phyloP scores from a whole-genome alignment of 2,797 vertebrate species.

The Hyperoplus immaculatus region DNA sequence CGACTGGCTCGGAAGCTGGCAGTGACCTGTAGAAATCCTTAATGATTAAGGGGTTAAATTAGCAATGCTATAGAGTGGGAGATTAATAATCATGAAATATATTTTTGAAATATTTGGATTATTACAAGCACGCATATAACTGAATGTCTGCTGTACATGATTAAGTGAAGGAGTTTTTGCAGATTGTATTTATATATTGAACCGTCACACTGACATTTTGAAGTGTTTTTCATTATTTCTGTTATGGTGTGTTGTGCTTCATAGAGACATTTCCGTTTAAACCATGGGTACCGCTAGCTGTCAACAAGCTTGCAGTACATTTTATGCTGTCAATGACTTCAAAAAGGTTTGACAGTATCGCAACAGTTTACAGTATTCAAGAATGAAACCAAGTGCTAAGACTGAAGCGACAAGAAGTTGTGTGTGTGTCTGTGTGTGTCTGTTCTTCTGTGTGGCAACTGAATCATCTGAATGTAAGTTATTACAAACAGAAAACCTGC shows the following conservation, averaged over 20 bases:
- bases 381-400: conserved; percentile 30
- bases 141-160: conserved; percentile 26
- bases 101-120: conserved; percentile 43
- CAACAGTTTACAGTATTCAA: conserved; percentile 53
- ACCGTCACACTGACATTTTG: conserved; percentile 17
- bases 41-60: conserved; percentile 47
- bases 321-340: conserved; percentile 16
- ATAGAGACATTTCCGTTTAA: conserved; percentile 34
- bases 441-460: conserved; percentile 72
- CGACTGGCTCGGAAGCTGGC: conserved; percentile 37
- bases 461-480: conserved; percentile 90
- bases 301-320: not conserved
- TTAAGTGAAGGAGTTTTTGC: conserved; percentile 39
- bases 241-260: conserved; percentile 14
- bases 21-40: conserved; percentile 53
- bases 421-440: conserved; percentile 19
- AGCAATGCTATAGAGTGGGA: conserved; percentile 22
- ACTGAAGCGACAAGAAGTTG: conserved; percentile 30
- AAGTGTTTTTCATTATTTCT: conserved; percentile 5
- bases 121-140: conserved; percentile 22
- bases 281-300: not conserved
- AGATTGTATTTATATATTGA: conserved; percentile 49
- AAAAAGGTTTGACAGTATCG: not conserved
- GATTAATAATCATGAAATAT: conserved; percentile 30
- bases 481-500: conserved; percentile 72